phyloP scores from a whole-genome alignment of 2,113 vertebrate genomes.

The Helogale parvula region DNA sequence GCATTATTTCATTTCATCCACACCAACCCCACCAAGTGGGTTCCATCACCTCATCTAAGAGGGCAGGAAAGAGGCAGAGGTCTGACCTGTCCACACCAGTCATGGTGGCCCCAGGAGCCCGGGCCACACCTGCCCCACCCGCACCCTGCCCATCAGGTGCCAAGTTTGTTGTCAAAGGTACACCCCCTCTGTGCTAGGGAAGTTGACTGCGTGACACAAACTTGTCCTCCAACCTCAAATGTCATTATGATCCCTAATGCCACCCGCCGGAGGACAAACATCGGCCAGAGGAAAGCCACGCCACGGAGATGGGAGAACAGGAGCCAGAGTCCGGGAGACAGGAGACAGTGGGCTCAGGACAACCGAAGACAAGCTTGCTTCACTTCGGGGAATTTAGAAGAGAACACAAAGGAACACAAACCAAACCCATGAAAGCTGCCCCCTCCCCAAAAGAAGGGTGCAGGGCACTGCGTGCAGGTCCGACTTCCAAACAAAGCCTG shows the following conservation, averaged over 20 bases:
- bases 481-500: conserved; percentile 73
- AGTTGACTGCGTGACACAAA: not conserved
- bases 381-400: not conserved
- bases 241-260: not conserved
- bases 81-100: accelerated
- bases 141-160: accelerated
- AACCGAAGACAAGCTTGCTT: not conserved
- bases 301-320: accelerated
- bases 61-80: not conserved
- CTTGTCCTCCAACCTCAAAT: not conserved
- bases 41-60: not conserved
- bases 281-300: not conserved
- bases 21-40: not conserved
- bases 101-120: accelerated
- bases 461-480: conserved; percentile 27
- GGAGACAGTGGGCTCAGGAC: not conserved
- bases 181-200: not conserved
- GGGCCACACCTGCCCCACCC: accelerated
- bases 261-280: not conserved
- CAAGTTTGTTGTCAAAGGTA: not conserved
- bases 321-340: not conserved
- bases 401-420: not conserved
- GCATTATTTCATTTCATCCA: too few relatives aligned
- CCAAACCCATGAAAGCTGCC: not conserved
- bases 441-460: not conserved